Conservation (phyloP, 92 coral and sea anemone species). For the Siderastrea radians region DNA sequence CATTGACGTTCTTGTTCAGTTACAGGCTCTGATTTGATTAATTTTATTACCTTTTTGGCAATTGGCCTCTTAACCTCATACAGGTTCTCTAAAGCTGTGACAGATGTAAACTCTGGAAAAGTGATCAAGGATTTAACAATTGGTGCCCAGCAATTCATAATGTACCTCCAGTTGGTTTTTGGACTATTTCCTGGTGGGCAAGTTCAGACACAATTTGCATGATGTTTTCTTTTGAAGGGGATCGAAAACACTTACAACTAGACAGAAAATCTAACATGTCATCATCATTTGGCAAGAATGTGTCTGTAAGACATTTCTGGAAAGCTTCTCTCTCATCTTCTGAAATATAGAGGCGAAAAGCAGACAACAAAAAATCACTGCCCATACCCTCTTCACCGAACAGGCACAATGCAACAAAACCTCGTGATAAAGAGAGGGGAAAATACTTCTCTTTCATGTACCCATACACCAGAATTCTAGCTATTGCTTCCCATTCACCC, state of each 20-base stretch:
- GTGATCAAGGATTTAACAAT: not conserved
- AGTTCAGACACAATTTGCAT: too few relatives aligned
- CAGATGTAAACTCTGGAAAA: too few relatives aligned
- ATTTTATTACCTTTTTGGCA: constrained; percentile 34
- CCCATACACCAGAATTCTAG: too few relatives aligned
- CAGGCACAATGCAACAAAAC: constrained; percentile 50
- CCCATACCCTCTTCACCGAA: constrained; percentile 55
- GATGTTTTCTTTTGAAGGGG: not conserved
- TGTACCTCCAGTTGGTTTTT: not conserved
- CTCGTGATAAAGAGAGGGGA: constrained; percentile 39
- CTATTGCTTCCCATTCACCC: too few relatives aligned
- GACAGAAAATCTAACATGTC: too few relatives aligned
- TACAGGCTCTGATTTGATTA: constrained; percentile 40
- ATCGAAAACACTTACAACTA: not conserved
- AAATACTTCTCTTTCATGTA: constrained; percentile 18
- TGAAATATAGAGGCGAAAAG: too few relatives aligned
- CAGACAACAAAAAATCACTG: constrained; percentile 2
- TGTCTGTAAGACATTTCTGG: too few relatives aligned
- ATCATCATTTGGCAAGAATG: too few relatives aligned
- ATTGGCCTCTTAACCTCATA: constrained; percentile 35
- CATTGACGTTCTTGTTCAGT: constrained; percentile 47
- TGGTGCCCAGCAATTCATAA: constrained; percentile 24
- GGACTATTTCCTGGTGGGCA: constrained; percentile 15
- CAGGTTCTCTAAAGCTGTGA: not conserved
- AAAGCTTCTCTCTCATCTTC: not conserved